Evolutionary conservation across 2,797 vertebrate species (phyloP), one percentile per base, ranked within the genome.

Genomic region (Erithacus rubecula): DNA sequence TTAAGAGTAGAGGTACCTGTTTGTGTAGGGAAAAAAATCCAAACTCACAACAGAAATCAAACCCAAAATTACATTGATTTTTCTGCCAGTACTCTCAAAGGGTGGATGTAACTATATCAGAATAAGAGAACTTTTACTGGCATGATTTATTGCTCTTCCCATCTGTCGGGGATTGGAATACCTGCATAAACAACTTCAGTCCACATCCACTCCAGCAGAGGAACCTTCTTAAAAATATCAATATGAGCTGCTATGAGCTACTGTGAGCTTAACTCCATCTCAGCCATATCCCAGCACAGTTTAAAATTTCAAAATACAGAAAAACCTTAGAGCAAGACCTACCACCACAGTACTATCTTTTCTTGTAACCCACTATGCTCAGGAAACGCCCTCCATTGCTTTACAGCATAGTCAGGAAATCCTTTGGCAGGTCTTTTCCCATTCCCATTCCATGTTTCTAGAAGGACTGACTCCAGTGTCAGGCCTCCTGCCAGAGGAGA

Each of bases 61-160:
- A 43, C 47, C 59, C 26, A 19, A 93, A 82, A 91, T 84, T 82
- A 67, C 13, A 79, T 67, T 2, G 19, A 92, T 89, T 93, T 83
- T 89, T 89, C 91, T 64, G 56, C 56, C 39, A 82, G 52, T 41
- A 49, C 36, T 86, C 82, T 81, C 77, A 62, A 1, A 2, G 56
- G 49, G 18, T 46, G 8, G 22, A 77, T 64, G 30, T 41, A 91
- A 82, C 70, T 83, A 1, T 62, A 89, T 63, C 44, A 86, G 59
- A 88, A 76, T 88, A 83, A 86, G 22, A 81, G 67, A 81, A 86
- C 74, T 91, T 93, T 41, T 5, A 59, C 32, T 44, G 62, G 63
- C 34, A 56, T 76, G 88, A 93, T 91, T 95, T 92, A 96, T 83
- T 91, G 65, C 32, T 93, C 63, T 85, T 93, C 58, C n/a, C 49